Evolutionary conservation across 2,888 invertebrate genomes (phyloP), one percentile per base, ranked within the genome.

Genomic region (Allacma fusca): DNA sequence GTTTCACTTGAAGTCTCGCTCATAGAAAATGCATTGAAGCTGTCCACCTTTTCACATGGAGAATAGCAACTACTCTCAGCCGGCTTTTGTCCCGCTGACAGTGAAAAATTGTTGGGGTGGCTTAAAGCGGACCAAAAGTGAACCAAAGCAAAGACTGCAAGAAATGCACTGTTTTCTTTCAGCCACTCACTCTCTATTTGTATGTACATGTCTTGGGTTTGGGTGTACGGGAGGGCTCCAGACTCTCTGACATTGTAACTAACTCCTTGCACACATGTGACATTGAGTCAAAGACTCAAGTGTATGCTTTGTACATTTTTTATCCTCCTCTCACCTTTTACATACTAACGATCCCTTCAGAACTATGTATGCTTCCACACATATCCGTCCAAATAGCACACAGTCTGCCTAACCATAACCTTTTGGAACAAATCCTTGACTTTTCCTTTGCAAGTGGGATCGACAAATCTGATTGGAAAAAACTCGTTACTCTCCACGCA

Each of bases 101-200:
- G 73, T 74, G 73, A 74, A 74, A 74, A 74, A 74, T 74, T 64
- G 57, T 28, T 21, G 28, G 24, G 23, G 43, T 40, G 62, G 26
- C 29, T 67, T 73, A 73, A 44, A 74, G 21, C 64, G 73, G 64
- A 59, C 73, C 64, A 74, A 74, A 74, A 64, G 40, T 64, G 64
- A 74, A 74, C 12, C 24, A 64, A 29, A 67, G 16, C 59, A 21
- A 19, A 59, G 7, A 7, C 59, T 23, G 7, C n/a, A 59, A 7
- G 19, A 7, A 23, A 19, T 59, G 7, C 19, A 5, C 59, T n/a
- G n/a, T n/a, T n/a, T n/a, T n/a, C n/a, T n/a, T n/a, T n/a, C n/a
- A n/a, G n/a, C n/a, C n/a, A n/a, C n/a, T n/a, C n/a, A n/a, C n/a
- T n/a, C n/a, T n/a, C n/a, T n/a, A n/a, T n/a, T n/a, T n/a, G n/a